Evolutionary conservation across 2,797 vertebrate genomes (phyloP).

Genomic region (Pygocentrus nattereri): DNA sequence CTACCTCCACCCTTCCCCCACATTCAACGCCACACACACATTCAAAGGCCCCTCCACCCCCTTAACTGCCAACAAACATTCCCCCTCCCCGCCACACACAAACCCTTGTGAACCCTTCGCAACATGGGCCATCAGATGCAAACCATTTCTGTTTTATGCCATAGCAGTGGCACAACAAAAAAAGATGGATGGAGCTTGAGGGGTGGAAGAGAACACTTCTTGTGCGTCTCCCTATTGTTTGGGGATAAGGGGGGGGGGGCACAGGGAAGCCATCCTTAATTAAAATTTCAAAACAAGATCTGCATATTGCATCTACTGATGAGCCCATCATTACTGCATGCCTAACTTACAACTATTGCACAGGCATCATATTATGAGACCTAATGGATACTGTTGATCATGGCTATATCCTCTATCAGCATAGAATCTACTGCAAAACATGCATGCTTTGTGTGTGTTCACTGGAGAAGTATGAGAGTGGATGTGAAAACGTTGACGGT

Average conservation of each 20-base stretch:
- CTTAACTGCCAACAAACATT: constrained; percentile 30
- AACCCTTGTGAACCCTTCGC: constrained; percentile 32
- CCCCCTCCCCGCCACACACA: constrained; percentile 42
- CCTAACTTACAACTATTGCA: background rate
- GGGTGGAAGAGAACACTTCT: constrained; percentile 16
- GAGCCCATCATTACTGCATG: background rate
- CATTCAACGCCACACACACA: constrained; percentile 36
- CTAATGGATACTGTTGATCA: background rate
- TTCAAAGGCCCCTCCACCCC: constrained; percentile 36
- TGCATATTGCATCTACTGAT: constrained; percentile 25
- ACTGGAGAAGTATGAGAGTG: background rate
- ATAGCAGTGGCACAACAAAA: background rate
- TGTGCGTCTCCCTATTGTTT: constrained; percentile 37
- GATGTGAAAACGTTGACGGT: background rate
- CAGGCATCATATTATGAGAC: background rate
- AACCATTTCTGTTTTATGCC: constrained; percentile 24
- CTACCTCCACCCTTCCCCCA: constrained; percentile 53
- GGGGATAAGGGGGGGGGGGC: background rate
- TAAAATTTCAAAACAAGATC: constrained; percentile 45
- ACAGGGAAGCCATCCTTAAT: constrained; percentile 6
- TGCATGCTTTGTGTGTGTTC: background rate
- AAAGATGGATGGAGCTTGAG: constrained; percentile 31
- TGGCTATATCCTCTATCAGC: too few relatives aligned
- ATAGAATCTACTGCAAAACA: background rate
- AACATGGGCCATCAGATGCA: constrained; percentile 25